phyloP scores from a whole-genome alignment of 2,797 vertebrate species.

The Falco naumanni region DNA sequence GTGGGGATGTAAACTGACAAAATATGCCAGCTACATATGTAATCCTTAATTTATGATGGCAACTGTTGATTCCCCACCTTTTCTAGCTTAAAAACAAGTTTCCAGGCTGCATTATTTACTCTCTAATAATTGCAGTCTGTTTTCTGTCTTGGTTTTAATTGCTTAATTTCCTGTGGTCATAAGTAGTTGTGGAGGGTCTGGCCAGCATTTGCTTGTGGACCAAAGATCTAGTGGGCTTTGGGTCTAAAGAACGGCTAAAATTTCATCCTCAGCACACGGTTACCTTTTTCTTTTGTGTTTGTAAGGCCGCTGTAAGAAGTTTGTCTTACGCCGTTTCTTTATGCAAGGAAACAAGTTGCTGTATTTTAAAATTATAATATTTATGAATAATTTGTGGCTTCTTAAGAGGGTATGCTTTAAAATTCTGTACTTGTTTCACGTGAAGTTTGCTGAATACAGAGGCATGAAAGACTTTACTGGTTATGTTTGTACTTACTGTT shows the following conservation, averaged over 20 bases:
- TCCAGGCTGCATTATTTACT: background rate
- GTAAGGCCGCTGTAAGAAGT: background rate
- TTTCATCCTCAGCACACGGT: background rate
- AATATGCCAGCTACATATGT: fast-evolving
- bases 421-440: fast-evolving
- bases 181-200: background rate
- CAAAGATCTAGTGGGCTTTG: background rate
- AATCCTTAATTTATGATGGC: background rate
- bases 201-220: background rate
- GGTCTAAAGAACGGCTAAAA: background rate
- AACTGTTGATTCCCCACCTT: background rate
- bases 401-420: background rate
- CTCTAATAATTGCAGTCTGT: background rate
- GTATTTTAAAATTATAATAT: background rate
- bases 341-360: fast-evolving
- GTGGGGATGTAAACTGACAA: background rate
- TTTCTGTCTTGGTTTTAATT: background rate
- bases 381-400: too few species aligned
- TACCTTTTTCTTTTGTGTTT: too few species aligned
- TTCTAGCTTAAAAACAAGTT: background rate
- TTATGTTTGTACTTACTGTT: background rate
- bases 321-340: fast-evolving
- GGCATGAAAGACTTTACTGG: fast-evolving
- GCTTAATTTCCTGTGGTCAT: background rate
- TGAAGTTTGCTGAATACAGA: fast-evolving